Percentiles rank a stretch among this genome's conserved stretches.
Conservation (phyloP, 2,797 vertebrate species). For the Fratercula arctica region DNA sequence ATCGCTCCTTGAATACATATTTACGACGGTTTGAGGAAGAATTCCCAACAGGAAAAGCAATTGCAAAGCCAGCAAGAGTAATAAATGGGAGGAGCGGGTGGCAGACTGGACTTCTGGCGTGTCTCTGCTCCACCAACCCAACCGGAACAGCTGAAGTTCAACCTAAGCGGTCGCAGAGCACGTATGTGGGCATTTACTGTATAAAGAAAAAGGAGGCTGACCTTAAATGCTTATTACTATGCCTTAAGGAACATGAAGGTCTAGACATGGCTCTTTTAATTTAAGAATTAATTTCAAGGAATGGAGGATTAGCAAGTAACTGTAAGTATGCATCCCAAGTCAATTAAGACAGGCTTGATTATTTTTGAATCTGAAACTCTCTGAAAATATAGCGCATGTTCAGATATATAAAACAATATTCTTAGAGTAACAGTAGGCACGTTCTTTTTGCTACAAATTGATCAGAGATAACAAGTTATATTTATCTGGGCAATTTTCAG, state of each 20-base stretch:
- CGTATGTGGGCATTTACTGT: neutral
- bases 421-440: neutral
- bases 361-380: neutral
- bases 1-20: neutral
- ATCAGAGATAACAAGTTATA: neutral
- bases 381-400: neutral
- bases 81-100: neutral
- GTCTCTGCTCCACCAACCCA: neutral
- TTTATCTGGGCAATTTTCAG: neutral
- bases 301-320: neutral
- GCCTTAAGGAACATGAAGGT: neutral
- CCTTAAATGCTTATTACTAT: neutral
- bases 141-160: slow-evolving; percentile 19
- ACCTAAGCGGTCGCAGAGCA: slow-evolving; percentile 1
- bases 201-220: neutral
- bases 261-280: neutral
- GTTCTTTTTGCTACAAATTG: neutral
- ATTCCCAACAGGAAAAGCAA: neutral
- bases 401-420: neutral
- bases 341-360: neutral
- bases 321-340: neutral
- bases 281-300: slow-evolving; percentile 14
- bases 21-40: neutral
- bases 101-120: neutral
- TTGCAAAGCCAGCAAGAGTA: neutral